Conservation (phyloP, 1,140 invertebrate genomes). For the Aphaenogaster rudis region DNA sequence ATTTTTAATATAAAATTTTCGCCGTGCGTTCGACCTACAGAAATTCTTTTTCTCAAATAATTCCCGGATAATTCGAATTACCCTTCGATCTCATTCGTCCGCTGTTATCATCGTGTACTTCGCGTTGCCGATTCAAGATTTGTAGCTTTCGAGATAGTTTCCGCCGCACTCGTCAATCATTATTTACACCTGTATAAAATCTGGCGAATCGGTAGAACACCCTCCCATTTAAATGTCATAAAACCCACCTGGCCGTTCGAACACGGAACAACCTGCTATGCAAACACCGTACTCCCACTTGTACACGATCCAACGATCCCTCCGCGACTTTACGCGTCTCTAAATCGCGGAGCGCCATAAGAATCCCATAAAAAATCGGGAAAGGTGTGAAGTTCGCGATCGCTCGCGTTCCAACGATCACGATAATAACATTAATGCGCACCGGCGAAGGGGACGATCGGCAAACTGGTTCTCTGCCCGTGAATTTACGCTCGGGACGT, state of each 20-base stretch:
- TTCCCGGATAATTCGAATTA: background rate
- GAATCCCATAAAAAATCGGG: conserved; percentile 34
- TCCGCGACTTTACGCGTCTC: conserved; percentile 33
- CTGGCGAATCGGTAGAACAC: conserved; percentile 20
- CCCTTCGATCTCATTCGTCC: background rate
- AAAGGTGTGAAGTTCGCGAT: conserved; percentile 38
- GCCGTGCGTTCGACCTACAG: background rate
- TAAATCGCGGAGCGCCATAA: conserved; percentile 3
- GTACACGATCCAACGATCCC: conserved; percentile 19
- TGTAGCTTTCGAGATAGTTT: background rate
- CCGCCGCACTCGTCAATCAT: background rate
- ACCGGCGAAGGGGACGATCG: background rate
- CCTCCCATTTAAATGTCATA: conserved; percentile 33
- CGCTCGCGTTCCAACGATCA: conserved; percentile 29
- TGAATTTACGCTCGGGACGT: conserved; percentile 13
- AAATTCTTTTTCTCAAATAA: background rate
- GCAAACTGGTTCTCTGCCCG: conserved; percentile 36
- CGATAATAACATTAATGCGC: conserved; percentile 50
- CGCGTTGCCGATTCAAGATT: background rate
- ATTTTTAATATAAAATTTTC: too few relatives aligned
- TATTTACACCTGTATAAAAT: conserved; percentile 32
- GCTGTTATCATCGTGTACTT: background rate
- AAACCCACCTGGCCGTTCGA: conserved; percentile 15
- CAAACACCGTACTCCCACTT: conserved; percentile 26
- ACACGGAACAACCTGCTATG: conserved; percentile 25